Evolutionary conservation across 2,797 vertebrate species (phyloP).

Genomic region (Megalops cyprinoides): DNA sequence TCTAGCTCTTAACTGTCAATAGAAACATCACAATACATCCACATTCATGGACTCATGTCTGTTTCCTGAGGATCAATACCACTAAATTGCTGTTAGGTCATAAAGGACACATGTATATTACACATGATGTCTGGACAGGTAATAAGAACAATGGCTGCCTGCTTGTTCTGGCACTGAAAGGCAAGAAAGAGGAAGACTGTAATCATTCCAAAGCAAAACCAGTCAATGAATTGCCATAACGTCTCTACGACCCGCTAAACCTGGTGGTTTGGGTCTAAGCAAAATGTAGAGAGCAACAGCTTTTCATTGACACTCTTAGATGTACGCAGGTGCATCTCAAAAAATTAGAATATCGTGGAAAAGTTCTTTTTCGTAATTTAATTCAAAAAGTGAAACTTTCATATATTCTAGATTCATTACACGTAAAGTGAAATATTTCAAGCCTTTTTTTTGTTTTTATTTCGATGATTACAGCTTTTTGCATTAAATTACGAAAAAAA

Average conservation of each 20-base stretch:
- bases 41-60: neutral
- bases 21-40: constrained; percentile 7
- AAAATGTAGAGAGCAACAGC: too few relatives aligned
- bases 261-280: too few relatives aligned
- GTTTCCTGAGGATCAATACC: constrained; percentile 12
- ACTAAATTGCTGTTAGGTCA: constrained; percentile 7
- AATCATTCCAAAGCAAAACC: constrained; percentile 11
- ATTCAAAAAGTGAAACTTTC: too few relatives aligned
- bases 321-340: too few relatives aligned
- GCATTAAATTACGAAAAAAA: too few relatives aligned
- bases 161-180: neutral
- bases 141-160: neutral
- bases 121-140: neutral
- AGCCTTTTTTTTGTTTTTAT: too few relatives aligned
- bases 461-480: too few relatives aligned
- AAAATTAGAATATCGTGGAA: too few relatives aligned
- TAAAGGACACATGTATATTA: constrained; percentile 6
- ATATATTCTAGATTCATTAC: too few relatives aligned
- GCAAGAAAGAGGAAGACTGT: neutral
- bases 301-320: too few relatives aligned
- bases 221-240: constrained; percentile 5
- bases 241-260: neutral
- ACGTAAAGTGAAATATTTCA: too few relatives aligned
- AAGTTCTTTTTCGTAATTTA: too few relatives aligned
- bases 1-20: constrained; percentile 25